Conservation (phyloP, 2,797 vertebrate genomes). For the Tangara arthus region DNA sequence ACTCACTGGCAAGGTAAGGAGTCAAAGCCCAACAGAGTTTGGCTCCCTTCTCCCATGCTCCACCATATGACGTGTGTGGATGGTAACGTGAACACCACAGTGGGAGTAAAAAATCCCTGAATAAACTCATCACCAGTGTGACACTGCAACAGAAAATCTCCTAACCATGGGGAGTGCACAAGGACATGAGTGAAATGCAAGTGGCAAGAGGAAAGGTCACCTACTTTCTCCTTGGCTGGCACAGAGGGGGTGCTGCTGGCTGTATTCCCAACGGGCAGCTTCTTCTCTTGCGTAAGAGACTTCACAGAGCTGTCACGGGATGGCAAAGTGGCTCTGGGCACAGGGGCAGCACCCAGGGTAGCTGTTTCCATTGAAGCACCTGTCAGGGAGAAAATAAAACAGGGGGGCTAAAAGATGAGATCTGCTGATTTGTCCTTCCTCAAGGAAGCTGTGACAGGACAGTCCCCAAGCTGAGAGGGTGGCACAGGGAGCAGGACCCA, state of each 20-base stretch:
- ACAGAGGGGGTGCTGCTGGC: neutral
- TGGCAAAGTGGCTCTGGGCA: neutral
- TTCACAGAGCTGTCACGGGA: neutral
- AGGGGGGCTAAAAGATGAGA: neutral
- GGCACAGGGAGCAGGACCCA: neutral
- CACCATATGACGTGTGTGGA: neutral
- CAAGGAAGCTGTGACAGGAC: neutral
- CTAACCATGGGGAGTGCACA: fast-evolving
- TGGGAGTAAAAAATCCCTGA: neutral
- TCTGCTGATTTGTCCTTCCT: neutral
- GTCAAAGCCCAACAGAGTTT: neutral
- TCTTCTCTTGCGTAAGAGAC: neutral
- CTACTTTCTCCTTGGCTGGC: neutral
- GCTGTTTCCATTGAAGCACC: neutral
- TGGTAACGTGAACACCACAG: neutral
- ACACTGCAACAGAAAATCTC: neutral
- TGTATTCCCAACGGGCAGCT: fast-evolving
- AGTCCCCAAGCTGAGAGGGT: neutral
- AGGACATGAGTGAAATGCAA: neutral
- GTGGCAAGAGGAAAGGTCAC: neutral
- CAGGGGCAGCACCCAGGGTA: fast-evolving
- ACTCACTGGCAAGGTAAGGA: neutral
- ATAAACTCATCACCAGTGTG: neutral
- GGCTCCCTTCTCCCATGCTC: neutral
- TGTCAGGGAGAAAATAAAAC: neutral